A percentile compares a stretch with the other conserved stretches of the same genome.
Evolutionary conservation across 92 coral and sea anemone species (phyloP).

Genomic region (Phenganax stokvisi): DNA sequence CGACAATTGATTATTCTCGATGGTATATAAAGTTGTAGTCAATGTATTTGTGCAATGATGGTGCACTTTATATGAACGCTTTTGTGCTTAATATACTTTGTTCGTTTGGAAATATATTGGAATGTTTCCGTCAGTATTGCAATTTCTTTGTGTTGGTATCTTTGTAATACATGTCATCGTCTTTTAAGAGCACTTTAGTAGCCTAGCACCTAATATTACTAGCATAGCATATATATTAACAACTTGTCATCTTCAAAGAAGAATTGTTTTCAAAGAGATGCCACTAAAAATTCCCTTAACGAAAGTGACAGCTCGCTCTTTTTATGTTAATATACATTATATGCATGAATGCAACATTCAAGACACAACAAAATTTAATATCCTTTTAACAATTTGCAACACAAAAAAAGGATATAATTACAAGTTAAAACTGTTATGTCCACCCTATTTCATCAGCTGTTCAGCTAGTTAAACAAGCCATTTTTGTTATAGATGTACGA

Average conservation of each 20-base stretch:
- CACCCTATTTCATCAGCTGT: conserved; percentile 20
- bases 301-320: not conserved
- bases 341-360: not conserved
- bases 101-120: not conserved
- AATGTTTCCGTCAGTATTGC: not conserved
- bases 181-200: not conserved
- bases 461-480: conserved; percentile 22
- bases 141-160: not conserved
- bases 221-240: not conserved
- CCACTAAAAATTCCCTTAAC: too few species aligned
- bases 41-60: not conserved
- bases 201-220: not conserved
- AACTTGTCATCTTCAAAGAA: not conserved
- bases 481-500: not conserved
- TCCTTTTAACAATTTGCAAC: conserved; percentile 12
- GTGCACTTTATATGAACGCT: not conserved
- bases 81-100: not conserved
- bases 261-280: too few species aligned
- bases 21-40: not conserved
- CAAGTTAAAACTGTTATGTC: not conserved
- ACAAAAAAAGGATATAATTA: conserved; percentile 14
- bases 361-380: conserved; percentile 4
- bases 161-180: conserved; percentile 9
- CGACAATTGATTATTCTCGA: not conserved
- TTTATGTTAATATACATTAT: not conserved